These are phyloP conservation scores for Drosophila azteca DNA, from an alignment of 1,140 invertebrate genomes.

Conservation along the genomic window DNA sequence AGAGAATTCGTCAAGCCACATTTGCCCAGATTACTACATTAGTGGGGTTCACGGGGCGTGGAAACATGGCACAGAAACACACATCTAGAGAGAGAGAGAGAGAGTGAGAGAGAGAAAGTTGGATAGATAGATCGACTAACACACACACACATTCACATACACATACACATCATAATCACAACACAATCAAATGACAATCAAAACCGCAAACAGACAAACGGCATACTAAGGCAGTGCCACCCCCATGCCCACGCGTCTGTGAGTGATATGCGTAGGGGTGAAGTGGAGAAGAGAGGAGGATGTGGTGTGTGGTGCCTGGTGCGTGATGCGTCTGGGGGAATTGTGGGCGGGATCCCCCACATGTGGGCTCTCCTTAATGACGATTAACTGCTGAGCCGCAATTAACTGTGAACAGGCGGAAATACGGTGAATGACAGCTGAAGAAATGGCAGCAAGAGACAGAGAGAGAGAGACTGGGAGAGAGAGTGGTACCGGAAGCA, in stretches of 20 bases:
- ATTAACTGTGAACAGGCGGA: slow-evolving; percentile 80
- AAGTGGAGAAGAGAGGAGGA: not conserved
- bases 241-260: slow-evolving; percentile 32
- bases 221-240: slow-evolving; percentile 51
- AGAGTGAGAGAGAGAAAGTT: too few species aligned
- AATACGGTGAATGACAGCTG: slow-evolving; percentile 65
- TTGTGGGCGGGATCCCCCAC: slow-evolving; percentile 14
- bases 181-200: slow-evolving; percentile 81
- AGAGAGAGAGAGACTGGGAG: not conserved
- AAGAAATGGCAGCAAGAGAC: slow-evolving; percentile 7
- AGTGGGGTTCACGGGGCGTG: slow-evolving; percentile 42
- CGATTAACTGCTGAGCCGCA: slow-evolving; percentile 79
- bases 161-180: slow-evolving; percentile 71
- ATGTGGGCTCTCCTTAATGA: slow-evolving; percentile 60
- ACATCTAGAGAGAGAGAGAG: not conserved
- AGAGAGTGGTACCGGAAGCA: too few species aligned
- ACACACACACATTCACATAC: slow-evolving; percentile 9
- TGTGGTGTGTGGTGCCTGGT: slow-evolving; percentile 1
- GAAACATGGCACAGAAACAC: not conserved
- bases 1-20: slow-evolving; percentile 68
- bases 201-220: slow-evolving; percentile 81
- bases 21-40: slow-evolving; percentile 77
- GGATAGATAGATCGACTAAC: slow-evolving; percentile 17
- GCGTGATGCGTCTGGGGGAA: not conserved
- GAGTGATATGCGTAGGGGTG: slow-evolving; percentile 60